These are phyloP conservation scores for Hetaerina titia DNA, from an alignment of 2,888 invertebrate species.

Conservation along the genomic window DNA sequence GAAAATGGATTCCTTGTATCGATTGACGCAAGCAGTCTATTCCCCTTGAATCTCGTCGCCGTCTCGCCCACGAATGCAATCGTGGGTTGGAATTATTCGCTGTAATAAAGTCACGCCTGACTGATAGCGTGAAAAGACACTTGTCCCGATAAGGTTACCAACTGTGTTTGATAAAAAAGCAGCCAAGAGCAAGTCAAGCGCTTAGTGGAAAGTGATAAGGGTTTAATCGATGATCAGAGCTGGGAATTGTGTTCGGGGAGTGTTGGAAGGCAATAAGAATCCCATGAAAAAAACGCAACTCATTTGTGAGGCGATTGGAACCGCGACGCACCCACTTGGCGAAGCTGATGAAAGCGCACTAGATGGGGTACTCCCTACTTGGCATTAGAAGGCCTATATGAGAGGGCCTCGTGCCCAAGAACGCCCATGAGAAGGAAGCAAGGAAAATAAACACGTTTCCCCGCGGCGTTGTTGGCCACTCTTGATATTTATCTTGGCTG, in stretches of 20 bases:
- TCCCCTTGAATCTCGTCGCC: too few species aligned
- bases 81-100: too few species aligned
- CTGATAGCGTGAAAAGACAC: too few species aligned
- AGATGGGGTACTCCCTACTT: not conserved
- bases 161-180: too few species aligned
- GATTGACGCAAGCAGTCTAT: too few species aligned
- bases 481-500: constrained; percentile 35
- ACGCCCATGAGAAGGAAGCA: not conserved
- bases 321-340: not conserved
- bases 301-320: not conserved
- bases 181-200: not conserved
- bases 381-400: not conserved
- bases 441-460: not conserved
- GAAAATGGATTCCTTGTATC: too few species aligned
- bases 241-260: not conserved
- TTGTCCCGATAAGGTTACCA: too few species aligned
- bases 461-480: not conserved
- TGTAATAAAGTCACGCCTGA: too few species aligned
- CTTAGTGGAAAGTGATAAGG: not conserved
- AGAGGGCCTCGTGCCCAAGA: not conserved
- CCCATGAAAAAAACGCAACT: not conserved
- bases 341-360: not conserved
- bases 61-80: too few species aligned
- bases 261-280: not conserved
- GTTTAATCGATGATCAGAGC: not conserved